These are phyloP conservation scores for Chalcis sispes DNA, from an alignment of 2,888 invertebrate genomes.

Conservation along the genomic window DNA sequence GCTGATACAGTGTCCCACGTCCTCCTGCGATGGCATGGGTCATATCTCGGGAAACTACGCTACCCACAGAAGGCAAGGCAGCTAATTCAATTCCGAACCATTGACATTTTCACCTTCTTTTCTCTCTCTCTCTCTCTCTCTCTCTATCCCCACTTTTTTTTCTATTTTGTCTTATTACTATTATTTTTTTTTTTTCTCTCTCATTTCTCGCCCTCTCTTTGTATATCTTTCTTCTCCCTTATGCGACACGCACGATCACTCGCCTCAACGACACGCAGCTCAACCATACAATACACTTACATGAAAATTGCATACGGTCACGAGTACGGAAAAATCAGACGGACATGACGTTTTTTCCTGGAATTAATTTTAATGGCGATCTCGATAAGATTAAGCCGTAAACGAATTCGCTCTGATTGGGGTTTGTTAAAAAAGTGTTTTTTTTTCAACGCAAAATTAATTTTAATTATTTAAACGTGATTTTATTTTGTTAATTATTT, in stretches of 20 bases:
- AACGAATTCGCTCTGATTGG: background rate
- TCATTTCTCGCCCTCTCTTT: constrained; percentile 1
- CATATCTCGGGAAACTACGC: constrained; percentile 93
- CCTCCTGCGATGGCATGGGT: constrained; percentile 90
- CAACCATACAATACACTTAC: background rate
- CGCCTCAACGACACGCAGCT: too few species aligned
- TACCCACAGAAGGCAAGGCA: constrained; percentile 90
- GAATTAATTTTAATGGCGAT: background rate
- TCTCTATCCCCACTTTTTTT: background rate
- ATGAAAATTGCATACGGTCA: background rate
- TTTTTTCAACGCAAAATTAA: too few species aligned
- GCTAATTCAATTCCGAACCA: constrained; percentile 66
- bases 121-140: constrained; percentile 38
- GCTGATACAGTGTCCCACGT: constrained; percentile 88
- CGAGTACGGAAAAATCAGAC: background rate
- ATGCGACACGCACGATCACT: background rate
- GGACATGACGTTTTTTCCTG: background rate
- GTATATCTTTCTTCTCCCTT: background rate
- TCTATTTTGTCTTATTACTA: background rate
- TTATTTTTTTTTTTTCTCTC: background rate
- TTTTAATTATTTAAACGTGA: too few species aligned
- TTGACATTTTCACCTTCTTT: constrained; percentile 57
- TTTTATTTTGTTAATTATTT: too few species aligned
- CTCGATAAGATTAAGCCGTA: background rate
- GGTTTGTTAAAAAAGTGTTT: too few species aligned